Percentiles rank a stretch among this genome's conserved stretches.
phyloP scores from a whole-genome alignment of 1,140 invertebrate species.

The Trialeurodes vaporariorum region DNA sequence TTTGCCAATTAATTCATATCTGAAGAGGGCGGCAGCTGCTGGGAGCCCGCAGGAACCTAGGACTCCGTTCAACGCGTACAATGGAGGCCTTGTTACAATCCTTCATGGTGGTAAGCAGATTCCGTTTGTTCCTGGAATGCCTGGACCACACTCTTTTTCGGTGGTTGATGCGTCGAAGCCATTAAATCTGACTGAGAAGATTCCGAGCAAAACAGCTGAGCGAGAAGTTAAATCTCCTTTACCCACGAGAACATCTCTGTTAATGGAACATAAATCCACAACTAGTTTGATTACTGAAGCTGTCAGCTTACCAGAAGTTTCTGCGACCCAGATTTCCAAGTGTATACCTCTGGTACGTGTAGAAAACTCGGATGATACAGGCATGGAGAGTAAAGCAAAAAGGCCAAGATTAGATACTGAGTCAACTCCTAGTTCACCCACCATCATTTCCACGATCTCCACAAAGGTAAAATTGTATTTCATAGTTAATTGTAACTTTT shows the following conservation, averaged over 20 bases:
- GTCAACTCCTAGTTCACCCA: background rate
- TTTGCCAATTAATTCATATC: conserved; percentile 27
- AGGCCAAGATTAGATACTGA: background rate
- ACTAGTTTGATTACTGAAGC: background rate
- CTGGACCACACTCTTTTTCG: conserved; percentile 44
- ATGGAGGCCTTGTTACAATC: conserved; percentile 25
- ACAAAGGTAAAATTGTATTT: background rate
- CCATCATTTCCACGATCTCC: background rate
- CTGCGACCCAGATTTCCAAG: background rate
- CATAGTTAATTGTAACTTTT: no score
- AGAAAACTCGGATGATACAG: background rate
- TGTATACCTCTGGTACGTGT: background rate
- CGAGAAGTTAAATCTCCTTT: background rate
- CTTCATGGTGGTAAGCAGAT: conserved; percentile 55
- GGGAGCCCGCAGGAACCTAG: conserved; percentile 13
- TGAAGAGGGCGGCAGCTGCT: background rate
- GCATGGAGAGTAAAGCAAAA: background rate
- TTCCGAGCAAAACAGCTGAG: background rate
- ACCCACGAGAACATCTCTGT: background rate
- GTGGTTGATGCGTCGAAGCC: background rate
- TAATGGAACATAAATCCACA: background rate
- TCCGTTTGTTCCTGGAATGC: conserved; percentile 73
- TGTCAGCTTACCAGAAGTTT: background rate
- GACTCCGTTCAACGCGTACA: conserved; percentile 19
- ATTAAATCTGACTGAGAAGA: background rate